A percentile compares a stretch with the other conserved stretches of the same genome.
These are phyloP conservation scores for Aphelenchoides fujianensis DNA, from an alignment of 1,140 invertebrate genomes.

Conservation along the genomic window DNA sequence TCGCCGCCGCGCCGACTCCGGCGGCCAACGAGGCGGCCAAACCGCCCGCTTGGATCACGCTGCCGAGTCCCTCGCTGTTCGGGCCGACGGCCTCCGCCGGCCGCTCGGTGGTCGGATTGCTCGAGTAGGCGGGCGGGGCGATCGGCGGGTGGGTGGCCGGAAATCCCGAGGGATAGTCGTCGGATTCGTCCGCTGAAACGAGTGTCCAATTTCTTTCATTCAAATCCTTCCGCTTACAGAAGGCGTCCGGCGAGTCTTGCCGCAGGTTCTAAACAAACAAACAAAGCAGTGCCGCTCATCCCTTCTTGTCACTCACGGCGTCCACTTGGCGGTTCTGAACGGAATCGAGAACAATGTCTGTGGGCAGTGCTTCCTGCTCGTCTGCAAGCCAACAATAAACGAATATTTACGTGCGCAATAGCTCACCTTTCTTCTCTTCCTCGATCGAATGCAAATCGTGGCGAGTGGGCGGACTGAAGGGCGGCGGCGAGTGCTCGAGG, in stretches of 20 bases:
- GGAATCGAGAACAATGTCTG: background rate
- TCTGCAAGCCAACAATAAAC: too few species aligned
- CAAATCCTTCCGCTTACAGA: too few species aligned
- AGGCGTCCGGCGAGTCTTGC: background rate
- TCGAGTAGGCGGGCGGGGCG: background rate
- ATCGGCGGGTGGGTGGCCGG: background rate
- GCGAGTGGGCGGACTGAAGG: background rate
- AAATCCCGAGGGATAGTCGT: slow-evolving; percentile 2
- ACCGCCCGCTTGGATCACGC: slow-evolving; percentile 5
- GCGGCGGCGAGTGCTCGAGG: background rate
- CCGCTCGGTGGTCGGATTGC: background rate
- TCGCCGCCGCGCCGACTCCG: background rate
- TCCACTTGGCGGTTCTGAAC: slow-evolving; percentile 10
- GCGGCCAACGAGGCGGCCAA: background rate
- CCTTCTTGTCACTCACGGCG: background rate
- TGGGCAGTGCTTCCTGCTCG: background rate
- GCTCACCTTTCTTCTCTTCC: background rate
- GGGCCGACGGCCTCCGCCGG: background rate
- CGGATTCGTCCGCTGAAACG: too few species aligned
- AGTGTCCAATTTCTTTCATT: too few species aligned
- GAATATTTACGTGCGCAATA: too few species aligned
- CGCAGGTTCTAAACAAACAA: background rate
- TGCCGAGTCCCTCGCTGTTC: background rate
- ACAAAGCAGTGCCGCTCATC: background rate
- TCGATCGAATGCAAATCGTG: background rate